Evolutionary conservation across 2,888 invertebrate genomes (phyloP).

Genomic region (Smittia aterrima): DNA sequence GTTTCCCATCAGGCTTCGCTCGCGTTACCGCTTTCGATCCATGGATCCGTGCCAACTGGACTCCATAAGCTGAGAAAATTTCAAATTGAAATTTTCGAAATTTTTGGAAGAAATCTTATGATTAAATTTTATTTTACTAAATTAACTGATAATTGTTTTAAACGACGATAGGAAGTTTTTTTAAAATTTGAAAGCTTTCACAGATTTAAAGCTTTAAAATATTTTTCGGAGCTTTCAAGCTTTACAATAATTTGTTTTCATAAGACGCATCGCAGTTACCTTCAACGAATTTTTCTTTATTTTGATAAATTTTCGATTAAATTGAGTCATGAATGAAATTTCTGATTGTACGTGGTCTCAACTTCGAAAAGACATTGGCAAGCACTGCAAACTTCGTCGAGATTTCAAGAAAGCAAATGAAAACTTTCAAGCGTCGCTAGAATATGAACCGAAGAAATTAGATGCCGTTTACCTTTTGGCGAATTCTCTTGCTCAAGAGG

Average conservation of each 20-base stretch:
- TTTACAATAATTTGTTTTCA: too few relatives aligned
- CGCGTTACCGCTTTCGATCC: slow-evolving; percentile 50
- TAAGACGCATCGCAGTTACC: too few relatives aligned
- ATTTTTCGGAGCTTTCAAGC: too few relatives aligned
- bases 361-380: background rate
- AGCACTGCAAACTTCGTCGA: slow-evolving; percentile 7
- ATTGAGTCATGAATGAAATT: too few relatives aligned
- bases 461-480: slow-evolving; percentile 27
- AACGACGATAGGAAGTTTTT: too few relatives aligned
- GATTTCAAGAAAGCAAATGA: slow-evolving; percentile 4
- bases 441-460: slow-evolving; percentile 12
- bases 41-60: slow-evolving; percentile 47
- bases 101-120: too few relatives aligned
- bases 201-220: too few relatives aligned
- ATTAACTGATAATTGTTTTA: too few relatives aligned
- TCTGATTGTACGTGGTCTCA: slow-evolving; percentile 15
- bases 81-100: background rate
- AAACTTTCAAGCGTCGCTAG: slow-evolving; percentile 15
- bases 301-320: background rate
- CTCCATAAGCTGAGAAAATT: background rate
- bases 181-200: too few relatives aligned
- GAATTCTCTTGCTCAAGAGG: background rate
- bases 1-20: slow-evolving; percentile 51
- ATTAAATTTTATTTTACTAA: too few relatives aligned
- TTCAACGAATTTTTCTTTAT: too few relatives aligned